phyloP scores from a whole-genome alignment of 2,797 vertebrate species.

The Myotis vivesi region DNA sequence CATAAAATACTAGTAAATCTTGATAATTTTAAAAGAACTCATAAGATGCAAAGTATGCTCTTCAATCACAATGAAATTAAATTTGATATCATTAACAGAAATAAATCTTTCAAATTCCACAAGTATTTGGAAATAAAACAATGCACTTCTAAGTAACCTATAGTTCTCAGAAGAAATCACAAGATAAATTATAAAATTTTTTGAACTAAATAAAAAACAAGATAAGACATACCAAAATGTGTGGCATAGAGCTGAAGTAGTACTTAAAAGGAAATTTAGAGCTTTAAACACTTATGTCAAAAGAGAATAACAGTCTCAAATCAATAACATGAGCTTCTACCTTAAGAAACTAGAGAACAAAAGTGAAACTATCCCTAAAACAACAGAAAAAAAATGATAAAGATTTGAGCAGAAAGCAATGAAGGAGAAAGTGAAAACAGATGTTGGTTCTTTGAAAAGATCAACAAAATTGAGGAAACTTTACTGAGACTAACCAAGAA shows the following conservation, averaged over 20 bases:
- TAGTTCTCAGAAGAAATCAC: neutral
- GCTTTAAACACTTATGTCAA: neutral
- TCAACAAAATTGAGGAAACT: neutral
- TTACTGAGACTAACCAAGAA: neutral
- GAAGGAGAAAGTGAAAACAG: neutral
- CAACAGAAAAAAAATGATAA: neutral
- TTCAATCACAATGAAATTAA: neutral
- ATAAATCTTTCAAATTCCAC: neutral
- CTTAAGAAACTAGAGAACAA: neutral
- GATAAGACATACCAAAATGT: neutral
- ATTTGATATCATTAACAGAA: neutral
- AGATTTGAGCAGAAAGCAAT: neutral
- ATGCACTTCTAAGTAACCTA: neutral
- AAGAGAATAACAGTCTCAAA: neutral
- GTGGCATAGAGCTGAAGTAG: neutral
- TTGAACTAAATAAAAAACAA: neutral
- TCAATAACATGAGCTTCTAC: neutral
- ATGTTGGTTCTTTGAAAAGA: neutral
- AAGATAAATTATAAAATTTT: neutral
- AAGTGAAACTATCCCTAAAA: neutral
- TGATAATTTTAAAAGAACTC: neutral
- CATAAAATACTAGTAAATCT: neutral
- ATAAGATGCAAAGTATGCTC: neutral
- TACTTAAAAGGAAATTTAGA: neutral
- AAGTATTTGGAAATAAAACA: neutral